These are phyloP conservation scores for Philereme transversata DNA, from an alignment of 2,888 invertebrate genomes.

Conservation along the genomic window DNA sequence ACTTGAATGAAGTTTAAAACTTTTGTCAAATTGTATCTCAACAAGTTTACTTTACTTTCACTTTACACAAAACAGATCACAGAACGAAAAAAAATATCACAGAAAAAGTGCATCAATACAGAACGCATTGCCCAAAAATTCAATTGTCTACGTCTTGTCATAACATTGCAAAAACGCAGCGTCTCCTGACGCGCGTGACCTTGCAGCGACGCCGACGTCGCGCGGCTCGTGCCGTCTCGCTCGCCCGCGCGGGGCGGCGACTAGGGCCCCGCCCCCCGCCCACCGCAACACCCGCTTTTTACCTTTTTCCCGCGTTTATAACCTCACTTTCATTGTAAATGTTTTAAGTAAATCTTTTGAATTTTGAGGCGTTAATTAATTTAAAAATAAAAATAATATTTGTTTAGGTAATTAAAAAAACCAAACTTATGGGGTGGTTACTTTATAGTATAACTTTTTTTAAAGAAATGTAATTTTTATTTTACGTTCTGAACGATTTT, in stretches of 20 bases:
- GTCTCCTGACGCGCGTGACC: conserved; percentile 54
- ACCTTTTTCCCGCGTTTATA: conserved; percentile 64
- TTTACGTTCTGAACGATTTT: no score
- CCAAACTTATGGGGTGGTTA: no score
- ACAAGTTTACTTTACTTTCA: conserved; percentile 1
- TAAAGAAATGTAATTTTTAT: no score
- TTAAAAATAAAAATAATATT: background rate
- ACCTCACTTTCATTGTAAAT: conserved; percentile 57
- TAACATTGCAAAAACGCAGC: conserved; percentile 56
- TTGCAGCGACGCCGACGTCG: conserved; percentile 53
- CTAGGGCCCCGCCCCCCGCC: conserved; percentile 74
- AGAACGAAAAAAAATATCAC: background rate
- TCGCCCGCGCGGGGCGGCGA: conserved; percentile 63
- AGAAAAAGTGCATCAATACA: background rate
- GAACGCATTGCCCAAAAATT: conserved; percentile 8
- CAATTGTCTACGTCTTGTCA: conserved; percentile 43
- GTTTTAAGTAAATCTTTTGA: conserved; percentile 30
- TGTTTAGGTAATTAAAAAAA: no score
- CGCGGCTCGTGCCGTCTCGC: conserved; percentile 53
- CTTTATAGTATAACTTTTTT: no score
- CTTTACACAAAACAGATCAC: background rate
- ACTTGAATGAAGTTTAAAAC: background rate
- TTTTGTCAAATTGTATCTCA: background rate
- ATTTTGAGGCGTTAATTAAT: conserved; percentile 4
- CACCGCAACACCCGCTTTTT: conserved; percentile 68